Evolutionary conservation across 2,888 invertebrate species (phyloP).

Genomic region (Coenonympha arcania): DNA sequence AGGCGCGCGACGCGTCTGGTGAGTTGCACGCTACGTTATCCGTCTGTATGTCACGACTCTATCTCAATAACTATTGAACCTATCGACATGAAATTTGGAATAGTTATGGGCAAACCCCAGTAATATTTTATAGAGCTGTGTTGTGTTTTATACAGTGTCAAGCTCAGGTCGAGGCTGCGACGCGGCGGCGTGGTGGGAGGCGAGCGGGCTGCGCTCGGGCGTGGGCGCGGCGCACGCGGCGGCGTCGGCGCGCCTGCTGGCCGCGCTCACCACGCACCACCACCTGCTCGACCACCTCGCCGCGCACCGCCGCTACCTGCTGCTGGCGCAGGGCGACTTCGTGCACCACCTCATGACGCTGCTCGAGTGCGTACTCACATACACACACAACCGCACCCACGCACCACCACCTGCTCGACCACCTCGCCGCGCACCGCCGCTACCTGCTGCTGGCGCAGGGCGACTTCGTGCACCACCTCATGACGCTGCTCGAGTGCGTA

Average conservation of each 20-base stretch:
- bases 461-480: too few relatives aligned
- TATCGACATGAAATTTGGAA: too few relatives aligned
- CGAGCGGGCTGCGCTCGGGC: slow-evolving; percentile 80
- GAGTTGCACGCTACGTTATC: too few relatives aligned
- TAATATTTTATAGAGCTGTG: too few relatives aligned
- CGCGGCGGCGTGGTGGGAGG: slow-evolving; percentile 61
- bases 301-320: slow-evolving; percentile 90
- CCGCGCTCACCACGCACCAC: slow-evolving; percentile 89
- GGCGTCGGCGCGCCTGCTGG: slow-evolving; percentile 88
- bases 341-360: slow-evolving; percentile 94
- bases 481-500: too few relatives aligned
- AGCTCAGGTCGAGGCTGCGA: neutral
- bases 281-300: slow-evolving; percentile 92
- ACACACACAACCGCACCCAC: too few relatives aligned
- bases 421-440: too few relatives aligned
- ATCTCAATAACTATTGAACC: too few relatives aligned
- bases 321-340: slow-evolving; percentile 97
- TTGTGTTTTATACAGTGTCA: neutral
- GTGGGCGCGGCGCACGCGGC: slow-evolving; percentile 89
- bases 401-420: too few relatives aligned
- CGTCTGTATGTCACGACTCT: too few relatives aligned
- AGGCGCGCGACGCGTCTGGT: slow-evolving; percentile 30
- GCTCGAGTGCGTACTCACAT: slow-evolving; percentile 82
- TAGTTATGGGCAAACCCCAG: too few relatives aligned
- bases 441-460: too few relatives aligned